Conservation (phyloP, 2,797 vertebrate species). For the Gobionotothen gibberifrons region DNA sequence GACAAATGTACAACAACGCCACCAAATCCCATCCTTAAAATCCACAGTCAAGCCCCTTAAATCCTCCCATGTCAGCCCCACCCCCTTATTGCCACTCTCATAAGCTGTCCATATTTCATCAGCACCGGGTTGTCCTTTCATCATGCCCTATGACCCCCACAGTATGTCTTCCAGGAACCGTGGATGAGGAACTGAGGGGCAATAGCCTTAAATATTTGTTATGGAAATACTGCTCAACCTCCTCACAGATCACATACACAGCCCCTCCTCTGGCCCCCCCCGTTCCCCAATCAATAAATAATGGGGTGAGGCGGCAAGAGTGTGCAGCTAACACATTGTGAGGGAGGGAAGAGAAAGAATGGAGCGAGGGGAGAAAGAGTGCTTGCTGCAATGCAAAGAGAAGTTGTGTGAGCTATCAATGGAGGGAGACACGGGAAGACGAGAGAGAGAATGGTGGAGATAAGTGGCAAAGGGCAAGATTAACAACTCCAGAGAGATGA, state of each 20-base stretch:
- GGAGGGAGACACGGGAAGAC: slow-evolving; percentile 34
- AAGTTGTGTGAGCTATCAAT: slow-evolving; percentile 52
- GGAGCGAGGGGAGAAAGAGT: slow-evolving; percentile 28
- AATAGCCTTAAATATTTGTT: slow-evolving; percentile 80
- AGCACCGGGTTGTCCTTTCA: slow-evolving; percentile 61
- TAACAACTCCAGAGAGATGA: slow-evolving; percentile 27
- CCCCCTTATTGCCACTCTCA: slow-evolving; percentile 43
- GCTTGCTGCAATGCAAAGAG: slow-evolving; percentile 57
- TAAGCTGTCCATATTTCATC: slow-evolving; percentile 72
- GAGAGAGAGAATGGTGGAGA: background rate
- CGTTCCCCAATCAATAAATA: slow-evolving; percentile 83
- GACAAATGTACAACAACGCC: slow-evolving; percentile 45
- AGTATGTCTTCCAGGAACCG: slow-evolving; percentile 59
- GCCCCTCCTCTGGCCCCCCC: slow-evolving; percentile 35
- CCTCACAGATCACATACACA: slow-evolving; percentile 41
- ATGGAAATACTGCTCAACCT: slow-evolving; percentile 75
- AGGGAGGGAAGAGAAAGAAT: slow-evolving; percentile 30
- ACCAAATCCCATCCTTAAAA: slow-evolving; percentile 42
- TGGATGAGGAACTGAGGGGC: slow-evolving; percentile 50
- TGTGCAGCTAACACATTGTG: slow-evolving; percentile 79
- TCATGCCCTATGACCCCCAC: slow-evolving; percentile 66
- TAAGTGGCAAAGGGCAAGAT: background rate
- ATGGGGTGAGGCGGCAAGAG: slow-evolving; percentile 69
- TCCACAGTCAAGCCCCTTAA: slow-evolving; percentile 35
- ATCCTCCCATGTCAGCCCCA: slow-evolving; percentile 2